A percentile compares a stretch with the other conserved stretches of the same genome.
phyloP scores from a whole-genome alignment of 2,888 invertebrate genomes.

The Gastracanthus pulcherrimus region DNA sequence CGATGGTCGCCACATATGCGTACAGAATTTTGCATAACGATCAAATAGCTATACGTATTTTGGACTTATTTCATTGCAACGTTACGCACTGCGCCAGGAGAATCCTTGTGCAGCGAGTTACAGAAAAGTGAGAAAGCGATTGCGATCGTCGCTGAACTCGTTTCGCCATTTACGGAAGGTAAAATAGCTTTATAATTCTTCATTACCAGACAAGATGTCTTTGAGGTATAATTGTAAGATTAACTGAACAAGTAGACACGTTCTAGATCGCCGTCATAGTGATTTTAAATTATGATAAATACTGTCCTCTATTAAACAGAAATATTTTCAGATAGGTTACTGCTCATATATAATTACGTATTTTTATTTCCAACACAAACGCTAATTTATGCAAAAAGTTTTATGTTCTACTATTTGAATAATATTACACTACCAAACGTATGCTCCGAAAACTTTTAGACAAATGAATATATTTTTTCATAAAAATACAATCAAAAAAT shows the following conservation, averaged over 20 bases:
- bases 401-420: no score
- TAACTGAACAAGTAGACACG: background rate
- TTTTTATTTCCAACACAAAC: no score
- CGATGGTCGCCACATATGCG: background rate
- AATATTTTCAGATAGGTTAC: no score
- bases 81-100: background rate
- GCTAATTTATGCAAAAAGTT: no score
- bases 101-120: background rate
- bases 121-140: constrained; percentile 26
- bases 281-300: background rate
- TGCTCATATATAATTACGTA: no score
- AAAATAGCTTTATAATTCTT: constrained; percentile 21
- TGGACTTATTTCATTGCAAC: background rate
- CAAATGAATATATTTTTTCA: no score
- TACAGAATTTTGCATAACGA: background rate
- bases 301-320: no score
- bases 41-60: background rate
- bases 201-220: background rate
- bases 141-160: background rate
- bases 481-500: no score
- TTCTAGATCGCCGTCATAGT: background rate
- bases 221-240: constrained; percentile 1
- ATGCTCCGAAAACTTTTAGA: no score
- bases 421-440: no score
- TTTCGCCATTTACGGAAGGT: constrained; percentile 6